phyloP scores from a whole-genome alignment of 1,140 invertebrate species.

The Zaprionus nigranus region DNA sequence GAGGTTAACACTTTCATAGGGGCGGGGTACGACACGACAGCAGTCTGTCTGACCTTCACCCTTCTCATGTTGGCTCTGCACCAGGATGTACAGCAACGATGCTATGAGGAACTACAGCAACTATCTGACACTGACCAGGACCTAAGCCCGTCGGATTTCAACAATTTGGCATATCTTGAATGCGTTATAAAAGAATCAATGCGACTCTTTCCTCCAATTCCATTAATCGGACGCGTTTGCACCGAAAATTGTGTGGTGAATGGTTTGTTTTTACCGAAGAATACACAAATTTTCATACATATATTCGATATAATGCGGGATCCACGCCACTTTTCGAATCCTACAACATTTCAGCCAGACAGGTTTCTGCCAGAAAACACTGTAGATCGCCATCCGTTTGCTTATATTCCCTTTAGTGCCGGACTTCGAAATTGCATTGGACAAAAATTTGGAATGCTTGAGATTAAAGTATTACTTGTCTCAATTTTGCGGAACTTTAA shows the following conservation, averaged over 20 bases:
- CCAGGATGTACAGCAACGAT: conserved; percentile 87
- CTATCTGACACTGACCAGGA: conserved; percentile 50
- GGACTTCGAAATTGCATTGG: conserved; percentile 80
- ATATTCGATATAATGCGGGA: conserved; percentile 87
- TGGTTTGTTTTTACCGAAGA: conserved; percentile 84
- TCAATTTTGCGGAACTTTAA: conserved; percentile 80
- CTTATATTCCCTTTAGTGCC: conserved; percentile 87
- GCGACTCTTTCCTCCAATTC: conserved; percentile 89
- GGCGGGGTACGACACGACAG: conserved; percentile 92
- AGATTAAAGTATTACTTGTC: conserved; percentile 84
- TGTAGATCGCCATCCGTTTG: conserved; percentile 83
- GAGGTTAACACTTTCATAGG: conserved; percentile 95
- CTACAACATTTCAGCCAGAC: conserved; percentile 90
- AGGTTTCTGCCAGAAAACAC: conserved; percentile 89
- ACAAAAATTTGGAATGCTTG: conserved; percentile 84
- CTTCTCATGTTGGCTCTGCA: conserved; percentile 87
- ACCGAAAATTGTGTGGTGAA: conserved; percentile 85
- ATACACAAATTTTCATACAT: conserved; percentile 84
- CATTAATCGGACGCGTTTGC: conserved; percentile 87
- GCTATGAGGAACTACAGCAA: conserved; percentile 84
- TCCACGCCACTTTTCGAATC: conserved; percentile 88
- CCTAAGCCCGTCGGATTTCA: conserved; percentile 85
- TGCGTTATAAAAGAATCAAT: conserved; percentile 87
- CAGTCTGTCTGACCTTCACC: conserved; percentile 86
- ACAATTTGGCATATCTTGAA: conserved; percentile 88